Evolutionary conservation across 2,797 vertebrate species (phyloP).

Genomic region (Percopsis omiscomaycus): DNA sequence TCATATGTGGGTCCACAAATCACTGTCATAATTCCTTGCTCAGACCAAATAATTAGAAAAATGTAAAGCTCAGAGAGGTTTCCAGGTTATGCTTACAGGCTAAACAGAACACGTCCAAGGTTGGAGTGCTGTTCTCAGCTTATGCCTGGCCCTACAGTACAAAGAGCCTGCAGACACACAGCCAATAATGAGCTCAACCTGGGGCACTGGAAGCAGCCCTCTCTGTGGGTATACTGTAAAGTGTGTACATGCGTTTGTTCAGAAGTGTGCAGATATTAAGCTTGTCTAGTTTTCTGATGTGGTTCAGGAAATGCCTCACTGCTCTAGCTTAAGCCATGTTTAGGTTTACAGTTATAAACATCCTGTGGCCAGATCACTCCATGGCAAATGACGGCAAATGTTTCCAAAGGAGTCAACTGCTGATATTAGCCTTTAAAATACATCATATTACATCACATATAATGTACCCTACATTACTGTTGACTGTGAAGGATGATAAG

Average conservation of each 20-base stretch:
- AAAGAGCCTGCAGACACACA: slow-evolving; percentile 60
- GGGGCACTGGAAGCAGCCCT: slow-evolving; percentile 52
- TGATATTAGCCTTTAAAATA: slow-evolving; percentile 32
- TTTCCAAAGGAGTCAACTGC: slow-evolving; percentile 28
- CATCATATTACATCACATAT: slow-evolving; percentile 29
- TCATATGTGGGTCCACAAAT: slow-evolving; percentile 9
- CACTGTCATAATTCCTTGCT: slow-evolving; percentile 23
- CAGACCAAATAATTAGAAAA: slow-evolving; percentile 31
- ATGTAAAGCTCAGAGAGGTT: slow-evolving; percentile 37
- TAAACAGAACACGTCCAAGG: slow-evolving; percentile 55
- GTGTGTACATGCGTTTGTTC: slow-evolving; percentile 71
- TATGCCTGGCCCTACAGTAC: slow-evolving; percentile 49
- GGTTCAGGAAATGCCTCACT: slow-evolving; percentile 69
- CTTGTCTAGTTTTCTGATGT: slow-evolving; percentile 69
- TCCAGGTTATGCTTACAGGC: slow-evolving; percentile 61
- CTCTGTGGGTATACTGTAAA: slow-evolving; percentile 49
- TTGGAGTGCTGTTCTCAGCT: slow-evolving; percentile 39
- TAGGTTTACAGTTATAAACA: slow-evolving; percentile 64
- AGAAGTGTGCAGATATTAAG: slow-evolving; percentile 65
- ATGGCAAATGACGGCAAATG: slow-evolving; percentile 45
- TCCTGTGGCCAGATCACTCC: slow-evolving; percentile 60
- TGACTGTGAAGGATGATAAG: slow-evolving; percentile 23
- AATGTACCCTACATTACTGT: slow-evolving; percentile 20
- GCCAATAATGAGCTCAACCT: slow-evolving; percentile 78
- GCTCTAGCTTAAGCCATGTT: slow-evolving; percentile 57